phyloP scores from a whole-genome alignment of 2,888 invertebrate genomes.

The Chaetoderma sp. region DNA sequence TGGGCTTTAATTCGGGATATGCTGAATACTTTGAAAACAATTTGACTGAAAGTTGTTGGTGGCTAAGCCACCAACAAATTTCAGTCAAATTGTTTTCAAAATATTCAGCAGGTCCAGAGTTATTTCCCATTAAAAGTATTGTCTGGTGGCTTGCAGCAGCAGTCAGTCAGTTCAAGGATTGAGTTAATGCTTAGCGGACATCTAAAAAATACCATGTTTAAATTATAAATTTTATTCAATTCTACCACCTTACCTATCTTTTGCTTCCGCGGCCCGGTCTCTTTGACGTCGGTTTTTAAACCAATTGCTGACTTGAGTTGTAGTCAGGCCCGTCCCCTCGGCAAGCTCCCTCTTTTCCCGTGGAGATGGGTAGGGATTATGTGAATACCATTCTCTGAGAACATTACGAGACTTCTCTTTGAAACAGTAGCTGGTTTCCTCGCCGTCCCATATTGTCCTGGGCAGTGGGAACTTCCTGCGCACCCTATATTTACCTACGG shows the following conservation, averaged over 20 bases:
- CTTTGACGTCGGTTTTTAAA: constrained; percentile 97
- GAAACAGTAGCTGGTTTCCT: constrained; percentile 99
- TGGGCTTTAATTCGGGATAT: too few species aligned
- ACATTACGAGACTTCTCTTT: constrained; percentile 81
- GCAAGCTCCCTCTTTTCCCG: constrained; percentile 94
- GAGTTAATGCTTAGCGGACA: too few species aligned
- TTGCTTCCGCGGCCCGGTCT: constrained; percentile 89
- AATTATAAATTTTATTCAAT: neutral
- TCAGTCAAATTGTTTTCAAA: too few species aligned
- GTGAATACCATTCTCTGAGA: constrained; percentile 86
- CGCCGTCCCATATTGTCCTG: constrained; percentile 99
- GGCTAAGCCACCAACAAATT: too few species aligned
- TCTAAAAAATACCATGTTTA: too few species aligned
- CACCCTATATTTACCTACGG: constrained; percentile 84
- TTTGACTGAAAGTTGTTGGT: too few species aligned
- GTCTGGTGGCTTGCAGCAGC: too few species aligned
- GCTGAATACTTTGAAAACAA: too few species aligned
- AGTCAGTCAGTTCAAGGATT: too few species aligned
- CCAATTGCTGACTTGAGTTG: constrained; percentile 96
- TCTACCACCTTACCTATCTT: constrained; percentile 48
- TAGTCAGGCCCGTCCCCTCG: constrained; percentile 94
- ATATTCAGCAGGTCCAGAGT: too few species aligned
- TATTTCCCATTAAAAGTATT: too few species aligned
- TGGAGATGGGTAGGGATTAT: constrained; percentile 96
- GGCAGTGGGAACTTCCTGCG: constrained; percentile 98